These are phyloP conservation scores for Agriopis aurantiaria DNA, from an alignment of 2,888 invertebrate species.

Conservation along the genomic window DNA sequence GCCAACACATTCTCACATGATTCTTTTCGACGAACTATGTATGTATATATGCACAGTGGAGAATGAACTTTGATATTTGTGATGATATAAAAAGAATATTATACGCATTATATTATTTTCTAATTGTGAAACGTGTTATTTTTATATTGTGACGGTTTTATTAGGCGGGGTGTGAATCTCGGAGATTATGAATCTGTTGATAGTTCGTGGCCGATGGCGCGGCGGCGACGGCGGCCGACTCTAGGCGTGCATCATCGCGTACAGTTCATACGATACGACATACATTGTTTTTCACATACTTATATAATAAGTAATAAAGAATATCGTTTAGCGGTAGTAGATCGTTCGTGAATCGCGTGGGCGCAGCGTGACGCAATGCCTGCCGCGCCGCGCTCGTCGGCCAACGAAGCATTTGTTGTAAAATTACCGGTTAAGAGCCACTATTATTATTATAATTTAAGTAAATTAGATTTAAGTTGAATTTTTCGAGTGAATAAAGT, in stretches of 20 bases:
- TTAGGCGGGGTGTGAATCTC: constrained; percentile 58
- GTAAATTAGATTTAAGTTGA: constrained; percentile 84
- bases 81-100: constrained; percentile 70
- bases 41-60: constrained; percentile 83
- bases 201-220: constrained; percentile 28
- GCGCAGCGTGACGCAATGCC: constrained; percentile 60
- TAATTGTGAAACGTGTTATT: constrained; percentile 79
- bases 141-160: constrained; percentile 77
- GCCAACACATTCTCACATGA: constrained; percentile 52
- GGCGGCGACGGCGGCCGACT: constrained; percentile 26
- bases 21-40: constrained; percentile 70
- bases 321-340: constrained; percentile 78
- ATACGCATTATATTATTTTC: constrained; percentile 70
- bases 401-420: constrained; percentile 86
- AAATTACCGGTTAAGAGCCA: constrained; percentile 84
- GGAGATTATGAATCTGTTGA: constrained; percentile 56
- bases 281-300: constrained; percentile 81
- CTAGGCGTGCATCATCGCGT: neutral
- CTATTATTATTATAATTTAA: constrained; percentile 85
- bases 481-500: constrained; percentile 83
- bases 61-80: constrained; percentile 76
- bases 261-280: constrained; percentile 50
- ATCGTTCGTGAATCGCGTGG: constrained; percentile 71
- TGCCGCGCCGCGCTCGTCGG: constrained; percentile 79
- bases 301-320: constrained; percentile 81